These are phyloP conservation scores for Tangachromis dhanisi DNA, from an alignment of 2,113 vertebrate genomes.

Conservation along the genomic window DNA sequence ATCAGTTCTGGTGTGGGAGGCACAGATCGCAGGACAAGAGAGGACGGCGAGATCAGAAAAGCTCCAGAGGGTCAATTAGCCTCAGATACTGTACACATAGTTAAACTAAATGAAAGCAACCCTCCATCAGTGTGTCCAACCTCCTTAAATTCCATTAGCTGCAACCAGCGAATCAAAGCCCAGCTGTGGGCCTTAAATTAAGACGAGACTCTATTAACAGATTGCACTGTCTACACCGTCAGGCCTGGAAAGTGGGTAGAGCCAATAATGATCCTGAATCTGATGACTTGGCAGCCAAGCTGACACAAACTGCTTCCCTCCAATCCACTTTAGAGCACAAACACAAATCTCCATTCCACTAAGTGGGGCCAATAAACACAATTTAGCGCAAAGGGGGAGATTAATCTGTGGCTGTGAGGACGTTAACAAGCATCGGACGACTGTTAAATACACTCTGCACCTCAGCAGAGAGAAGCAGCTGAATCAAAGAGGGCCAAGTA, in stretches of 20 bases:
- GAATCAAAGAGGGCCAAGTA: background rate
- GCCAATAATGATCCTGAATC: background rate
- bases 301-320: background rate
- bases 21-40: background rate
- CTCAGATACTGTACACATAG: background rate
- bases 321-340: background rate
- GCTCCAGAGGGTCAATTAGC: conserved; percentile 3
- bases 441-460: background rate
- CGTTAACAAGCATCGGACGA: background rate
- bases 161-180: background rate
- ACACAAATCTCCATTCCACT: background rate
- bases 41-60: background rate
- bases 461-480: background rate
- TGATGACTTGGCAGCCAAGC: background rate
- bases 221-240: background rate
- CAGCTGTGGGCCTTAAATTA: background rate
- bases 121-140: background rate
- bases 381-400: background rate
- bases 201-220: background rate
- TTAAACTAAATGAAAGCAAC: background rate
- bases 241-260: background rate
- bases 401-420: background rate
- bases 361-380: conserved; percentile 21
- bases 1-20: conserved; percentile 11
- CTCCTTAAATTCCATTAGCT: background rate